A percentile compares a stretch with the other conserved stretches of the same genome.
phyloP scores from a whole-genome alignment of 2,888 invertebrate genomes.

The Chloroclystis v-ata region DNA sequence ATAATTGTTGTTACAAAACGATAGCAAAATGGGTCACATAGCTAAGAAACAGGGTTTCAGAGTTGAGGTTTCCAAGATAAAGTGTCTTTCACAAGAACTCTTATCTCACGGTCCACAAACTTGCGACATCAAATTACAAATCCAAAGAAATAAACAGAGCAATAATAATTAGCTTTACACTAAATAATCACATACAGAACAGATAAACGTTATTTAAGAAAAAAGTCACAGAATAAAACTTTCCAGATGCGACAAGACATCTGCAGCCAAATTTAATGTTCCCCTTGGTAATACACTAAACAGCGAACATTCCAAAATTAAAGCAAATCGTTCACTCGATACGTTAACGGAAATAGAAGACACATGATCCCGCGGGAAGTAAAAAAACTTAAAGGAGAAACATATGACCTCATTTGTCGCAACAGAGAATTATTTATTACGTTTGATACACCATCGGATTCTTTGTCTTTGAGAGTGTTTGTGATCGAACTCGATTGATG shows the following conservation, averaged over 20 bases:
- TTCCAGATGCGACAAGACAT: slow-evolving; percentile 66
- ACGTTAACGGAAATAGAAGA: slow-evolving; percentile 77
- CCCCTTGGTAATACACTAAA: slow-evolving; percentile 71
- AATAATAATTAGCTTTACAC: slow-evolving; percentile 18
- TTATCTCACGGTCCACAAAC: slow-evolving; percentile 14
- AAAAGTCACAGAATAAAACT: slow-evolving; percentile 35
- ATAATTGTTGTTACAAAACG: too few species aligned
- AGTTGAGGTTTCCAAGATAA: slow-evolving; percentile 22
- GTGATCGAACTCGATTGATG: slow-evolving; percentile 51
- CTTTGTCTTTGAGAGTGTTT: slow-evolving; percentile 58
- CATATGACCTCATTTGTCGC: slow-evolving; percentile 78
- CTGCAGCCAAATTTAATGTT: slow-evolving; percentile 68
- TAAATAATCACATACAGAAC: slow-evolving; percentile 19
- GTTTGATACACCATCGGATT: slow-evolving; percentile 65
- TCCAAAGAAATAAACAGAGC: slow-evolving; percentile 9
- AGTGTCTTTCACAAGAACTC: slow-evolving; percentile 25
- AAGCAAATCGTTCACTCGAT: slow-evolving; percentile 74
- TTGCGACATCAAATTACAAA: slow-evolving; percentile 10
- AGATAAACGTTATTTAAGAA: slow-evolving; percentile 22
- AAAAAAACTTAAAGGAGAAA: slow-evolving; percentile 74
- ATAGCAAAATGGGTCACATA: slow-evolving; percentile 5
- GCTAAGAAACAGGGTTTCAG: slow-evolving; percentile 16
- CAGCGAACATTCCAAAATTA: slow-evolving; percentile 75
- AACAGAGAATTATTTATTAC: slow-evolving; percentile 74
- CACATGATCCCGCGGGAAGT: slow-evolving; percentile 76